A percentile compares a stretch with the other conserved stretches of the same genome.
phyloP scores from a whole-genome alignment of 2,888 invertebrate genomes.

The Phanerotoma sp. region DNA sequence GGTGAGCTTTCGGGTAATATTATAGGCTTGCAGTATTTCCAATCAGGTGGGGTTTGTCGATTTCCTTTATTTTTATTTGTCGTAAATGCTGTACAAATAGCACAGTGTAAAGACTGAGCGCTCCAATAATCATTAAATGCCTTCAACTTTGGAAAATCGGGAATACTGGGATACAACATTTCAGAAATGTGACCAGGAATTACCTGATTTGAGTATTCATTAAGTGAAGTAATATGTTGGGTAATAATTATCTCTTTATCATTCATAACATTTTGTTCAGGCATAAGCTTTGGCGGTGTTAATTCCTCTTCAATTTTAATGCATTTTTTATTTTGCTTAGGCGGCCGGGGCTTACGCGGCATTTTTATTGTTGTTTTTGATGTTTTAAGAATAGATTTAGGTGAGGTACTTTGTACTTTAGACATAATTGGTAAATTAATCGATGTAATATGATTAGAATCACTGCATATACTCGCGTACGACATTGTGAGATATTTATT shows the following conservation, averaged over 20 bases:
- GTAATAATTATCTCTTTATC: slow-evolving; percentile 6
- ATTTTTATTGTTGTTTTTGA: slow-evolving; percentile 18
- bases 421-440: not conserved
- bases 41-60: slow-evolving; percentile 50
- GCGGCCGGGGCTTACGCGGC: slow-evolving; percentile 17
- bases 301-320: slow-evolving; percentile 2
- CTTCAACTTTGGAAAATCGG: slow-evolving; percentile 56
- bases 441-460: not conserved
- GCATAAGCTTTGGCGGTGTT: slow-evolving; percentile 29
- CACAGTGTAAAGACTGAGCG: slow-evolving; percentile 62
- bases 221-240: not conserved
- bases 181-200: slow-evolving; percentile 52
- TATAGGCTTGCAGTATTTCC: slow-evolving; percentile 52
- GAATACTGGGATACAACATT: slow-evolving; percentile 56
- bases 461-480: not conserved
- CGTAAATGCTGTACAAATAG: slow-evolving; percentile 62
- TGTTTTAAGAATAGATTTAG: not conserved
- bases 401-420: not conserved
- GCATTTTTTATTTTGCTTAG: not conserved
- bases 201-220: slow-evolving; percentile 21
- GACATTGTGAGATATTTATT: slow-evolving; percentile 23
- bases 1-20: slow-evolving; percentile 53
- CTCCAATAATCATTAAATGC: slow-evolving; percentile 60
- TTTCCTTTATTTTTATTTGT: slow-evolving; percentile 43
- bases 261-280: slow-evolving; percentile 22